A percentile compares a stretch with the other conserved stretches of the same genome.
These are phyloP conservation scores for Ceratina calcarata DNA, from an alignment of 1,140 invertebrate species.

Conservation along the genomic window DNA sequence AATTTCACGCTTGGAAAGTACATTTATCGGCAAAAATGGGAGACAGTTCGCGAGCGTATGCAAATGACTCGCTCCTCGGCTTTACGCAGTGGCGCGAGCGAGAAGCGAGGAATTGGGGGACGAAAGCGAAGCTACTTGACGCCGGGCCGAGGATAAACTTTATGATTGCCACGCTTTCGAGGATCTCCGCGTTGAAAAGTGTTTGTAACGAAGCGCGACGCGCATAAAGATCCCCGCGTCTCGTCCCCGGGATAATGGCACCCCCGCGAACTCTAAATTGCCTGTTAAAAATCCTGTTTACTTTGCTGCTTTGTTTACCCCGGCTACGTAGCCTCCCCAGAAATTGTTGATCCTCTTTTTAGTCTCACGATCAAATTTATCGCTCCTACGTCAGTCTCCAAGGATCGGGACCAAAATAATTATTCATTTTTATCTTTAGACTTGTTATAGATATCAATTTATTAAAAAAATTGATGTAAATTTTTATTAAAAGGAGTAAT, in stretches of 20 bases:
- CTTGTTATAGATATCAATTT: too few relatives aligned
- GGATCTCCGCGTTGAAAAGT: conserved; percentile 27
- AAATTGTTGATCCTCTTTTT: conserved; percentile 4
- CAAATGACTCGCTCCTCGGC: conserved; percentile 59
- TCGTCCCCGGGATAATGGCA: conserved; percentile 16
- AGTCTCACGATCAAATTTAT: conserved; percentile 21
- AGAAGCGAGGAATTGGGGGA: background rate
- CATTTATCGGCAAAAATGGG: conserved; percentile 70
- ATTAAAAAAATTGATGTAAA: too few relatives aligned
- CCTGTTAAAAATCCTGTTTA: conserved; percentile 44
- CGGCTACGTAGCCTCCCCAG: background rate
- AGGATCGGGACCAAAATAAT: background rate
- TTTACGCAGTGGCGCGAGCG: background rate
- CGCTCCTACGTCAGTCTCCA: background rate
- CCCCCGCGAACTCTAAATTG: conserved; percentile 40
- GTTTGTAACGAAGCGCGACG: conserved; percentile 37
- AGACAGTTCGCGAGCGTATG: conserved; percentile 66
- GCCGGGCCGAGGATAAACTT: conserved; percentile 31
- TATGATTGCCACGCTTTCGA: conserved; percentile 29
- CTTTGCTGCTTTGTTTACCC: conserved; percentile 33
- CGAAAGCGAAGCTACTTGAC: conserved; percentile 32
- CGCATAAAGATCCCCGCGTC: conserved; percentile 33
- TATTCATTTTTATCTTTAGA: too few relatives aligned
- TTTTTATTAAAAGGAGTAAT: too few relatives aligned
- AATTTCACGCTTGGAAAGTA: conserved; percentile 63